Conservation (phyloP, 2,888 invertebrate species). For the Cacoxenus indagator region DNA sequence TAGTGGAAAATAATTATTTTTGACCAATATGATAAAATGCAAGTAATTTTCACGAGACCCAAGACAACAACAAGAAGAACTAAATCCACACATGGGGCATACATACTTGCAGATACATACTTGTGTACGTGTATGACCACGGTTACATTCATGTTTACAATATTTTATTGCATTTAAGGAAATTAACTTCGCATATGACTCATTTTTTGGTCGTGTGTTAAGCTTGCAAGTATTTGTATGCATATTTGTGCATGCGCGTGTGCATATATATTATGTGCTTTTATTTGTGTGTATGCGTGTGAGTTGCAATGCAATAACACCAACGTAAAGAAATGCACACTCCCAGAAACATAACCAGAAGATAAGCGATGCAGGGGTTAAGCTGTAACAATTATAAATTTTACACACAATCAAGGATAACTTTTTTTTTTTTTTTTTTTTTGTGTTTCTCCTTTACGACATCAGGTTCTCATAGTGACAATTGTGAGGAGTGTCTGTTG, state of each 20-base stretch:
- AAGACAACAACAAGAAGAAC: no score
- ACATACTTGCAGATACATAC: background rate
- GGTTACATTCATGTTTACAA: conserved; percentile 5
- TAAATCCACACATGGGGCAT: background rate
- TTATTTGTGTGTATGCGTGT: background rate
- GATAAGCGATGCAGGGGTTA: background rate
- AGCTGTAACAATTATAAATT: background rate
- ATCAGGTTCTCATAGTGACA: no score
- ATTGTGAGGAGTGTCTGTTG: no score
- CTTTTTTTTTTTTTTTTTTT: background rate
- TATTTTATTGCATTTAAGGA: background rate
- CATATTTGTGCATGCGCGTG: background rate
- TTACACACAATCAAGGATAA: background rate
- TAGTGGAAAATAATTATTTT: no score
- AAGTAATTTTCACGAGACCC: no score
- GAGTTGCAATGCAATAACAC: background rate
- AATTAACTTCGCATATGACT: conserved; percentile 13
- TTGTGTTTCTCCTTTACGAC: background rate
- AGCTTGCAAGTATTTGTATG: no score
- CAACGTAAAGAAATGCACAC: background rate
- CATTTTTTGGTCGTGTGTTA: background rate
- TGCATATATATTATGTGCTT: background rate
- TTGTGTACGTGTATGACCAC: conserved; percentile 2
- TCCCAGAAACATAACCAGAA: background rate
- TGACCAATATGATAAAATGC: no score